Base-by-base conservation (phyloP, 2,113 vertebrate genomes). In the Cebus imitator region DNA sequence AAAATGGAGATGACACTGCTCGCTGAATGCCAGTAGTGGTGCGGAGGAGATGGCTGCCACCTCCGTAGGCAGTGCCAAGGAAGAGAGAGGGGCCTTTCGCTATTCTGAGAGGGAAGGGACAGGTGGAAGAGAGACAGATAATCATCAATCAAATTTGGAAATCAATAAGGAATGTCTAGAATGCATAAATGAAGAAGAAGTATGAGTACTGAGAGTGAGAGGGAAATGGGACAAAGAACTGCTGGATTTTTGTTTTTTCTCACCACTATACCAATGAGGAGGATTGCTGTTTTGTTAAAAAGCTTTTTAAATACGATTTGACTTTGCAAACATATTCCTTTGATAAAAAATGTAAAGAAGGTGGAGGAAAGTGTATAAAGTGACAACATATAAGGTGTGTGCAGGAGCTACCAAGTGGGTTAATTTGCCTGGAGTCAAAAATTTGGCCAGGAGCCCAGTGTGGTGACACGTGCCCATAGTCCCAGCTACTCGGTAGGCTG, bases 111-210 rank as follows among this genome's bases (percentile, higher is more conserved):
- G 32, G 14, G 32, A 94, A 75, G 7, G 16, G 25, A 20, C 10
- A 90, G n/a, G 13, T 87, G 20, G 52, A 73, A 81, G 40, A 91
- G 64, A 95, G n/a, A 48, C 16, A 27, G n/a, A 48, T 25, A 27
- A 84, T n/a, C 27, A 57, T 79, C 18, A 61, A 30, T 91, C 79
- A 88, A 89, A 85, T 64, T 40, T 61, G 89, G n/a, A 96, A 93
- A 80, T 94, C 64, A 92, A 25, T 94, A 86, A n/a, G 23, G 64
- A 94, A 89, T 58, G 35, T 84, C 52, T 50, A 85, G 37, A 93
- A 94, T 93, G 50, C 27, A 87, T 70, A 92, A 84, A 61, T 94
- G 32, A 50, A 73, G 66, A 72, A 79, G 73, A 72, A 79, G 43
- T 55, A 64, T n/a, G 4, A 40, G 86, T 76, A 70, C 57, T 14